phyloP scores from a whole-genome alignment of 2,113 vertebrate species.

The Lota lota region DNA sequence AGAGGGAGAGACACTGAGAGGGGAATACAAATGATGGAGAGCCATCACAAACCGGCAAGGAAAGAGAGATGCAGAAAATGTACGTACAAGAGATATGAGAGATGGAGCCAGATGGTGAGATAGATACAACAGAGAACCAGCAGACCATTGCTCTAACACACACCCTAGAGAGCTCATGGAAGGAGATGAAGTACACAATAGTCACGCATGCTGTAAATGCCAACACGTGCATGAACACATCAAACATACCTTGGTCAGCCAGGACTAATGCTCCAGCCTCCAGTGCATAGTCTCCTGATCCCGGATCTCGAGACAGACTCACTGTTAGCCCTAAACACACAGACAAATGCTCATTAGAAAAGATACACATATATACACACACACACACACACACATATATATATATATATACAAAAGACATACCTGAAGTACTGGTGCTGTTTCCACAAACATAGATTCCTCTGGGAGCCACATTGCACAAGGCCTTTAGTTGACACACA shows the following conservation, averaged over 20 bases:
- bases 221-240: not conserved
- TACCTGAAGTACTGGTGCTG: constrained; percentile 87
- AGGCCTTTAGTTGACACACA: constrained; percentile 71
- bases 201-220: not conserved
- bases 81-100: no score
- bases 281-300: constrained; percentile 90
- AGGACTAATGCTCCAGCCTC: constrained; percentile 95
- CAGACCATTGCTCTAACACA: no score
- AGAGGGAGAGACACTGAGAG: constrained; percentile 11
- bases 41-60: not conserved
- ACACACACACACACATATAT: no score
- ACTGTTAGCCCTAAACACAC: constrained; percentile 83
- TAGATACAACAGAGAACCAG: not conserved
- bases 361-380: no score
- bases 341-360: no score
- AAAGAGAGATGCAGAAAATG: no score
- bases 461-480: constrained; percentile 89
- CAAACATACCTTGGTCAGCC: constrained; percentile 88
- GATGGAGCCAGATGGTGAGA: not conserved
- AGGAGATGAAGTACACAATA: not conserved
- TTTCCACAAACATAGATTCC: constrained; percentile 98
- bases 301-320: constrained; percentile 86
- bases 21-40: not conserved
- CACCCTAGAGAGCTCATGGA: no score
- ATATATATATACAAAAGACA: not conserved